phyloP scores from a whole-genome alignment of 1,140 invertebrate genomes.

The Ptiloglossa arizonensis region DNA sequence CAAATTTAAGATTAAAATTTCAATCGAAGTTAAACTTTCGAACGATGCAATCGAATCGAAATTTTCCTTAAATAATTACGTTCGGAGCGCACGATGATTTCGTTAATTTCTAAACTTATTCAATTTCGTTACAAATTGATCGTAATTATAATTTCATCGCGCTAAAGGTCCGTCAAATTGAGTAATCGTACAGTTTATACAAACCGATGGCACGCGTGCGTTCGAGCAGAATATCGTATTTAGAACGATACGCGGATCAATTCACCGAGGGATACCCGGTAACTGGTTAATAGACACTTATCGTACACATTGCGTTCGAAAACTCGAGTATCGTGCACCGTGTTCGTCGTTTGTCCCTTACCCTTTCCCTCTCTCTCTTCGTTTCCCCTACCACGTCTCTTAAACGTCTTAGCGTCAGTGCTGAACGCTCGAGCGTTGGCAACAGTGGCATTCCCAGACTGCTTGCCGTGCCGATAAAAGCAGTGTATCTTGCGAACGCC shows the following conservation, averaged over 20 bases:
- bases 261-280: neutral
- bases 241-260: neutral
- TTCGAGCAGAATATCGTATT: neutral
- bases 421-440: slow-evolving; percentile 23
- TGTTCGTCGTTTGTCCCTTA: slow-evolving; percentile 17
- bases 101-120: neutral
- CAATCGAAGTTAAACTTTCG: too few relatives aligned
- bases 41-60: too few relatives aligned
- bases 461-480: slow-evolving; percentile 60
- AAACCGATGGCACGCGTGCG: neutral
- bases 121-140: neutral
- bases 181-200: neutral
- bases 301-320: neutral
- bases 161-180: neutral
- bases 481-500: slow-evolving; percentile 51
- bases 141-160: neutral
- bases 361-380: too few relatives aligned
- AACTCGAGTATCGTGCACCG: neutral
- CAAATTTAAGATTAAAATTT: too few relatives aligned
- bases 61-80: neutral
- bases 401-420: slow-evolving; percentile 42
- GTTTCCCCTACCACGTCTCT: too few relatives aligned
- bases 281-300: slow-evolving; percentile 4
- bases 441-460: slow-evolving; percentile 55
- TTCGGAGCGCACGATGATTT: neutral